Conservation (phyloP, 2,888 invertebrate species). For the Pegoplata infirma region DNA sequence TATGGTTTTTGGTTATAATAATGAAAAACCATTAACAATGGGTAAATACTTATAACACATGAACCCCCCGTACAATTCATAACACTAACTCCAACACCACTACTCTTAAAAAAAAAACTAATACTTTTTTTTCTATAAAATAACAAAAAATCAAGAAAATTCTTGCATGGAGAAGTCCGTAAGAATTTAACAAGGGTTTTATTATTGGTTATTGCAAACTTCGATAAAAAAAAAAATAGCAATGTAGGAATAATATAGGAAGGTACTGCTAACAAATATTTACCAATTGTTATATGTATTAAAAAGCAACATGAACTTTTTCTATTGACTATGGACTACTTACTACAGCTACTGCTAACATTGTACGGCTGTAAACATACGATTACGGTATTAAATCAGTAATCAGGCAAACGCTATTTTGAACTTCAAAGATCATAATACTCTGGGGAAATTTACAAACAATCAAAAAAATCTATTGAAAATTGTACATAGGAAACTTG, state of each 20-base stretch:
- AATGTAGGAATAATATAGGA: background rate
- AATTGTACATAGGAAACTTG: background rate
- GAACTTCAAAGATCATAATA: constrained; percentile 62
- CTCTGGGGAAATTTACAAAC: constrained; percentile 67
- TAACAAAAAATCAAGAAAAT: constrained; percentile 6
- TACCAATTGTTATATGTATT: constrained; percentile 57
- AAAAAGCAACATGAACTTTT: constrained; percentile 24
- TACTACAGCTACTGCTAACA: background rate
- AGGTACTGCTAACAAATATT: constrained; percentile 46
- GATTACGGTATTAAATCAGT: constrained; percentile 67
- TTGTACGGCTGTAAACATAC: constrained; percentile 62
- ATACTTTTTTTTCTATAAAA: constrained; percentile 44
- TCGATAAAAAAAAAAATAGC: constrained; percentile 18
- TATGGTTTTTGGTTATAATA: constrained; percentile 53
- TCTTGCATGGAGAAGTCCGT: background rate
- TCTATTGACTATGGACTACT: constrained; percentile 20
- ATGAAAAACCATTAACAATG: constrained; percentile 60
- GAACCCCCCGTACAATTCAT: constrained; percentile 47
- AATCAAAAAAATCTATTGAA: constrained; percentile 59
- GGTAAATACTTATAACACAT: constrained; percentile 58
- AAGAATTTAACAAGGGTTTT: constrained; percentile 37
- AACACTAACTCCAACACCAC: constrained; percentile 27
- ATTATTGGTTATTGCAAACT: constrained; percentile 47
- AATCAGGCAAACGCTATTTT: constrained; percentile 66
- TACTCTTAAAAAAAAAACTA: constrained; percentile 26